Percentiles rank a stretch among this genome's conserved stretches.
Evolutionary conservation across 2,113 vertebrate genomes (phyloP).

Genomic region (Corvus moneduloides): DNA sequence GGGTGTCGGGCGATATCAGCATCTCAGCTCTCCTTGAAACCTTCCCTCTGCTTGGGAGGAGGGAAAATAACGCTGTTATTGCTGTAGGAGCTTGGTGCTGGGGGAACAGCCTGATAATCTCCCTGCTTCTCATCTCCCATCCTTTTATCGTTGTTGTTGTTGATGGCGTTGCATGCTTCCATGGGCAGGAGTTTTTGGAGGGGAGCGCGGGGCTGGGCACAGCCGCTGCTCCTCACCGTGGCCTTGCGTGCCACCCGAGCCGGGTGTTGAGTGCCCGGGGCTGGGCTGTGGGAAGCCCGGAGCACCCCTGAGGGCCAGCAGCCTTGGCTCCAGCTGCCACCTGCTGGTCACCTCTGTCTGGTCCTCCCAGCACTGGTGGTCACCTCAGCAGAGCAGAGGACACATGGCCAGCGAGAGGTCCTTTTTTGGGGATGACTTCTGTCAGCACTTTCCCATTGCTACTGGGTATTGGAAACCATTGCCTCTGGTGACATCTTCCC

Average conservation of each 20-base stretch:
- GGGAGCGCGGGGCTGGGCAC: background rate
- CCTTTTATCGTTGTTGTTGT: too few relatives aligned
- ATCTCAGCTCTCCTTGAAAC: background rate
- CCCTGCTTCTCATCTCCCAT: background rate
- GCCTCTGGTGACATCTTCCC: background rate
- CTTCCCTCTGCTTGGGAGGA: background rate
- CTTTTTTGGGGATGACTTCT: background rate
- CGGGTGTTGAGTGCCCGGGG: background rate
- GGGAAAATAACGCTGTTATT: background rate
- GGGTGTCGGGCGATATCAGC: background rate
- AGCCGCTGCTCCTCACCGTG: rapidly evolving
- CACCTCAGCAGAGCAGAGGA: background rate
- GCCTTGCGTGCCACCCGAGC: background rate
- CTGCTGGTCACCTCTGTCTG: background rate
- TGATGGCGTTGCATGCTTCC: rapidly evolving
- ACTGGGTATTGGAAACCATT: rapidly evolving
- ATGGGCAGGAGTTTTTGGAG: rapidly evolving
- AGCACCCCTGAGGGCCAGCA: rapidly evolving
- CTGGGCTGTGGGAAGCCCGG: background rate
- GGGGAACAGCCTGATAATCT: background rate
- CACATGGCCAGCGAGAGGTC: rapidly evolving
- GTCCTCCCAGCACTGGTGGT: rapidly evolving
- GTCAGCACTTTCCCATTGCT: background rate
- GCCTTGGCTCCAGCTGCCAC: background rate
- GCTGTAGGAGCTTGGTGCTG: background rate